Percentiles rank a stretch among this genome's conserved stretches.
Conservation (phyloP, 2,797 vertebrate genomes). For the Pterois miles region DNA sequence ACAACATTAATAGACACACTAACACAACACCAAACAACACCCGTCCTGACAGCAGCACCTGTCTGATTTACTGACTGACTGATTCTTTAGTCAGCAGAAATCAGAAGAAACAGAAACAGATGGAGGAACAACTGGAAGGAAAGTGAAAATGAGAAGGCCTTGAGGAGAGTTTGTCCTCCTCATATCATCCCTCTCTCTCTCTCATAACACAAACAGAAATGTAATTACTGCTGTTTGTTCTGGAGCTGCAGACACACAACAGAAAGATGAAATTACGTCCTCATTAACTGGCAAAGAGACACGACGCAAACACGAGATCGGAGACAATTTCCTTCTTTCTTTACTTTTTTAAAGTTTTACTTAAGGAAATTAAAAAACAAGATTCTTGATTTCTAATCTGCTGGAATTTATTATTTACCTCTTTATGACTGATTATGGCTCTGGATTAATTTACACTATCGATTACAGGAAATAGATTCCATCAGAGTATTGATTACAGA, state of each 20-base stretch:
- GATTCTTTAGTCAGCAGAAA: not conserved
- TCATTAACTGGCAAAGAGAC: not conserved
- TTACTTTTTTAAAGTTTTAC: not conserved
- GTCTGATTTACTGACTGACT: not conserved
- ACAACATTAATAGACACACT: too few relatives aligned
- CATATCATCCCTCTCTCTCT: not conserved
- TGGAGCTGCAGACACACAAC: slow-evolving; percentile 21
- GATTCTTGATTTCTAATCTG: not conserved
- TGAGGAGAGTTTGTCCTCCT: too few relatives aligned
- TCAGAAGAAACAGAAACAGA: not conserved
- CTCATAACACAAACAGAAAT: slow-evolving; percentile 21
- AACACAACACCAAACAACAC: too few relatives aligned
- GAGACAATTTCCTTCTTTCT: not conserved
- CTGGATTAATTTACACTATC: not conserved
- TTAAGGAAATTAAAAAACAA: not conserved
- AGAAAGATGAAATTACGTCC: slow-evolving; percentile 21
- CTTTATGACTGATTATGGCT: not conserved
- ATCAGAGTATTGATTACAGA: not conserved
- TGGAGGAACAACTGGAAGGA: not conserved
- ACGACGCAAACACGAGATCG: not conserved
- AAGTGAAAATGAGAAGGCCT: not conserved
- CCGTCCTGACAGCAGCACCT: too few relatives aligned
- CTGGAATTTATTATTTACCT: not conserved
- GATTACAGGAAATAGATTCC: not conserved
- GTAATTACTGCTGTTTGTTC: slow-evolving; percentile 48